phyloP scores from a whole-genome alignment of 92 coral and sea anemone species.

The Siderastrea siderea region DNA sequence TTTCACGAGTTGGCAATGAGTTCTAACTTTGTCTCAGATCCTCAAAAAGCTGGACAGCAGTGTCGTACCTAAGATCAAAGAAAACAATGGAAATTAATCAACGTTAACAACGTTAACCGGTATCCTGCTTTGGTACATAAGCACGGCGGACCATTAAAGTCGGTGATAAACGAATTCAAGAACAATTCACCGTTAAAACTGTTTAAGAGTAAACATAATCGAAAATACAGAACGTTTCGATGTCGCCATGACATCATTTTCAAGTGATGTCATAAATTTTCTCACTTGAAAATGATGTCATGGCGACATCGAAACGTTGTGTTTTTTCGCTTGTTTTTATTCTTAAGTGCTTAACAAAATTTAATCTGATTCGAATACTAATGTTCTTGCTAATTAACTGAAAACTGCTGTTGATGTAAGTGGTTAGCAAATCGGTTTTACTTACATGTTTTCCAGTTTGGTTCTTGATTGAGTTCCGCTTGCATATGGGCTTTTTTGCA shows the following conservation, averaged over 20 bases:
- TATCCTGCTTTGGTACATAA: background rate
- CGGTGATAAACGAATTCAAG: too few relatives aligned
- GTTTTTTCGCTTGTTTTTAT: too few relatives aligned
- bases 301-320: too few relatives aligned
- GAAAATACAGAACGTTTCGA: too few relatives aligned
- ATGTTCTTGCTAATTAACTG: too few relatives aligned
- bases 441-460: conserved; percentile 63
- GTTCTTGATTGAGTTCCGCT: conserved; percentile 29
- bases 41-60: conserved; percentile 59
- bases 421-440: background rate
- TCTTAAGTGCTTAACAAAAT: too few relatives aligned
- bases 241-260: too few relatives aligned
- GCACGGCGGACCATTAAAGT: background rate
- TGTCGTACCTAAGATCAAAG: conserved; percentile 50
- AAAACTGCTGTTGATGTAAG: too few relatives aligned
- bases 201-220: background rate
- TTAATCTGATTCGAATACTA: too few relatives aligned
- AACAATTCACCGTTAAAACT: background rate
- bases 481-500: conserved; percentile 67
- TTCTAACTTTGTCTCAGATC: conserved; percentile 51
- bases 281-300: too few relatives aligned
- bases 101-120: too few relatives aligned
- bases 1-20: background rate
- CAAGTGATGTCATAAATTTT: too few relatives aligned
- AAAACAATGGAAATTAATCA: background rate